A percentile compares a stretch with the other conserved stretches of the same genome.
These are phyloP conservation scores for Xestia rhomboidea DNA, from an alignment of 2,888 invertebrate species.

Conservation along the genomic window DNA sequence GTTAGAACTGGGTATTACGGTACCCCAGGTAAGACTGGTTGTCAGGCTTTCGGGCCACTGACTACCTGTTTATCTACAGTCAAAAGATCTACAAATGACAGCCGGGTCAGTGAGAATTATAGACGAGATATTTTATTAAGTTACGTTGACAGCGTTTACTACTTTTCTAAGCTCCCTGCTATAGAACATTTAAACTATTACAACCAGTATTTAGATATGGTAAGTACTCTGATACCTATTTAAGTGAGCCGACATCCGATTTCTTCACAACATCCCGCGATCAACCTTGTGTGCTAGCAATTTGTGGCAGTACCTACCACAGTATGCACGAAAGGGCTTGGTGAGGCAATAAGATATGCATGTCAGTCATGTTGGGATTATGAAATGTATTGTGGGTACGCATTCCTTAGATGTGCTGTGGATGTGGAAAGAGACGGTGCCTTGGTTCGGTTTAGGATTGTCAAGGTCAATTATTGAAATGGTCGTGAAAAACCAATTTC, in stretches of 20 bases:
- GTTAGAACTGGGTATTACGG: too few relatives aligned
- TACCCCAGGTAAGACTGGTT: too few relatives aligned
- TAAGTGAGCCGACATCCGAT: constrained; percentile 46
- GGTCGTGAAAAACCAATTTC: too few relatives aligned
- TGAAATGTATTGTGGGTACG: constrained; percentile 9
- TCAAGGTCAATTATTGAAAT: background rate
- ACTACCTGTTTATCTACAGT: too few relatives aligned
- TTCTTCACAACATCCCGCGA: constrained; percentile 46
- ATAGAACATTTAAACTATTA: background rate
- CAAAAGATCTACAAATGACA: too few relatives aligned
- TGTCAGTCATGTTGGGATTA: background rate
- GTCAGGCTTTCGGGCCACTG: too few relatives aligned
- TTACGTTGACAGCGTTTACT: too few relatives aligned
- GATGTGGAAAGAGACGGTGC: background rate
- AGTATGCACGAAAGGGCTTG: constrained; percentile 40
- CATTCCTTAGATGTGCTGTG: background rate
- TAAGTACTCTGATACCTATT: constrained; percentile 1
- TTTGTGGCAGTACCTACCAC: constrained; percentile 31
- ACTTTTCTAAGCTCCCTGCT: too few relatives aligned
- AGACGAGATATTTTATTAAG: too few relatives aligned
- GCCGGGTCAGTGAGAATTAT: too few relatives aligned
- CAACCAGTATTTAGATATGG: constrained; percentile 21
- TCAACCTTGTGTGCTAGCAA: constrained; percentile 37
- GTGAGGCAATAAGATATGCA: constrained; percentile 33
- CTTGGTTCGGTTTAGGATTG: background rate